Conservation (phyloP, 2,888 invertebrate genomes). For the Chironomus tentans region DNA sequence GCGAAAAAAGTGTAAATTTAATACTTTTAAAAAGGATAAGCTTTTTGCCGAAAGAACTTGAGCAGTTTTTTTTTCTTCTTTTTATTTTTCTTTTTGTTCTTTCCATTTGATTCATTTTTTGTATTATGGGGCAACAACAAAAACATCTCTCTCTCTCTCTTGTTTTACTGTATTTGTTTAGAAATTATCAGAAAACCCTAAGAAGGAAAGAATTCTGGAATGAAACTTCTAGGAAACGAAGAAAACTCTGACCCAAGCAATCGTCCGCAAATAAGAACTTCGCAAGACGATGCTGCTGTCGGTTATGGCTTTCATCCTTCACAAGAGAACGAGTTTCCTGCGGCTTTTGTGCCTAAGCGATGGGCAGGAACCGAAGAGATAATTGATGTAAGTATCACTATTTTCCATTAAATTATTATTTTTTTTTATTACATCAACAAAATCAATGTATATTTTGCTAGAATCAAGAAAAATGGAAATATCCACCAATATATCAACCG, state of each 20-base stretch:
- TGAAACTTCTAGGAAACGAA: conserved; percentile 69
- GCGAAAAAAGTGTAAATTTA: not conserved
- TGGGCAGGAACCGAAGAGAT: conserved; percentile 81
- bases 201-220: conserved; percentile 33
- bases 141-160: no score
- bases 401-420: no score
- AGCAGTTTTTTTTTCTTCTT: not conserved
- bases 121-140: not conserved
- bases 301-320: conserved; percentile 78
- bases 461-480: conserved; percentile 84
- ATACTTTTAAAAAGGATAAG: not conserved
- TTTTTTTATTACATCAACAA: no score
- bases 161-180: not conserved
- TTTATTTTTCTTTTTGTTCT: not conserved
- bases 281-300: conserved; percentile 85
- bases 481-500: conserved; percentile 45
- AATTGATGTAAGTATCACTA: conserved; percentile 61
- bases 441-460: conserved; percentile 42
- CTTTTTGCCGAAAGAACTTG: not conserved
- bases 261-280: conserved; percentile 57
- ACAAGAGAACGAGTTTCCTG: conserved; percentile 45
- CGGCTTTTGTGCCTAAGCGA: conserved; percentile 58
- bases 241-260: conserved; percentile 44
- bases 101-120: not conserved
- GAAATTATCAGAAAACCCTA: not conserved